Conservation (phyloP, 2,113 vertebrate species). For the Dendropsophus ebraccatus region DNA sequence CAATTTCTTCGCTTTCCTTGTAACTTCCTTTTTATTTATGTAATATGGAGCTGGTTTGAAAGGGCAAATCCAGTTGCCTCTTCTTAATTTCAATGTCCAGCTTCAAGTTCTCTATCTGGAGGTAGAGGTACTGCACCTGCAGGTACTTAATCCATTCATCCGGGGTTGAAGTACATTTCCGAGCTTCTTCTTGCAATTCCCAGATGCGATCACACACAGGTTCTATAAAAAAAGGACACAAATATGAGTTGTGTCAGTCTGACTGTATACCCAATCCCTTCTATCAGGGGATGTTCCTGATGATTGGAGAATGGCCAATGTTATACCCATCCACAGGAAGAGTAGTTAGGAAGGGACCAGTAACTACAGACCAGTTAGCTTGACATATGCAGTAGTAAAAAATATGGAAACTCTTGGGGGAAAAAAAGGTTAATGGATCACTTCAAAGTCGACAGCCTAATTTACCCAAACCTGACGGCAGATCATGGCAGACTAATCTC, state of each 20-base stretch:
- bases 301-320: too few species aligned
- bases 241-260: not conserved
- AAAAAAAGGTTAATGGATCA: too few species aligned
- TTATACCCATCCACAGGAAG: too few species aligned
- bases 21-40: not conserved
- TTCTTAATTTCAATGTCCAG: constrained; percentile 45
- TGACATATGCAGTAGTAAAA: too few species aligned
- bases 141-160: constrained; percentile 51
- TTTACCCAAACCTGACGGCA: too few species aligned
- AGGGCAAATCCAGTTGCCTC: not conserved
- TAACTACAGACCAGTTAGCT: too few species aligned
- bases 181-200: constrained; percentile 47
- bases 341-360: too few species aligned
- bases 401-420: too few species aligned
- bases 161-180: constrained; percentile 28
- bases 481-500: too few species aligned
- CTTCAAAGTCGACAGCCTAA: too few species aligned
- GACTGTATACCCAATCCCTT: too few species aligned
- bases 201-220: constrained; percentile 42
- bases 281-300: too few species aligned
- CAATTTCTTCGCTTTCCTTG: not conserved
- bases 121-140: constrained; percentile 30
- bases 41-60: not conserved
- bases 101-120: constrained; percentile 49
- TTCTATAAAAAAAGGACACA: not conserved